These are phyloP conservation scores for Thalassoma bifasciatum DNA, from an alignment of 2,113 vertebrate species.

Conservation along the genomic window DNA sequence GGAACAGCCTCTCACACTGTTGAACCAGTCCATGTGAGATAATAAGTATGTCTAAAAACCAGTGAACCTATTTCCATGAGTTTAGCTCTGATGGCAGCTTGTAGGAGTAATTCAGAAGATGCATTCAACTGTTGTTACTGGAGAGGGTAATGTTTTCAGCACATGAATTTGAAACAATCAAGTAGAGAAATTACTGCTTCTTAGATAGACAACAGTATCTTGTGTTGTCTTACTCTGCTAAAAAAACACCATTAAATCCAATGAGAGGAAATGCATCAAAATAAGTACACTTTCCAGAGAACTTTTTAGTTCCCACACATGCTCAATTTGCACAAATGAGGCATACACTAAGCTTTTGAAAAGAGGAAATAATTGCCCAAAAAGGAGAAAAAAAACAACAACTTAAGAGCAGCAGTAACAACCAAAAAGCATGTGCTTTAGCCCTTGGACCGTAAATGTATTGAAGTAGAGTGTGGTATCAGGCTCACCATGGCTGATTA, in stretches of 20 bases:
- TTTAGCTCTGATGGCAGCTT: conserved; percentile 52
- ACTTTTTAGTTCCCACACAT: conserved; percentile 66
- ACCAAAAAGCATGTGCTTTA: conserved; percentile 62
- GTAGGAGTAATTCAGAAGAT: conserved; percentile 49
- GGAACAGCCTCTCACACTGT: conserved; percentile 52
- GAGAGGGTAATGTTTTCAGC: conserved; percentile 60
- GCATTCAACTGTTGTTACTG: conserved; percentile 58
- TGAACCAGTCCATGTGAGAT: conserved; percentile 59
- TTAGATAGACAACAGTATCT: conserved; percentile 32
- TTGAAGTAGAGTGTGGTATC: conserved; percentile 70
- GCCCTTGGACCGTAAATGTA: conserved; percentile 65
- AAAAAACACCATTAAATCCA: conserved; percentile 62
- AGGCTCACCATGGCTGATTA: conserved; percentile 78
- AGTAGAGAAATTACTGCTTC: conserved; percentile 34
- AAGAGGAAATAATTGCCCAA: conserved; percentile 59
- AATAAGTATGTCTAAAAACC: conserved; percentile 65
- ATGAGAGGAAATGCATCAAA: conserved; percentile 52
- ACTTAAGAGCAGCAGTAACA: conserved; percentile 49
- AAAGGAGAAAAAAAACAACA: conserved; percentile 53
- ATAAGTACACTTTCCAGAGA: conserved; percentile 37
- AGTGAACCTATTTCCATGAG: conserved; percentile 52
- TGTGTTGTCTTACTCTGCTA: conserved; percentile 47
- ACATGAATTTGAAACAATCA: conserved; percentile 50
- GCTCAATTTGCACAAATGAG: conserved; percentile 59
- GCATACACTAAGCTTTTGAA: conserved; percentile 48